Percentiles rank a stretch among this genome's conserved stretches.
Conservation (phyloP, 2,797 vertebrate species). For the Prunella strophiata region DNA sequence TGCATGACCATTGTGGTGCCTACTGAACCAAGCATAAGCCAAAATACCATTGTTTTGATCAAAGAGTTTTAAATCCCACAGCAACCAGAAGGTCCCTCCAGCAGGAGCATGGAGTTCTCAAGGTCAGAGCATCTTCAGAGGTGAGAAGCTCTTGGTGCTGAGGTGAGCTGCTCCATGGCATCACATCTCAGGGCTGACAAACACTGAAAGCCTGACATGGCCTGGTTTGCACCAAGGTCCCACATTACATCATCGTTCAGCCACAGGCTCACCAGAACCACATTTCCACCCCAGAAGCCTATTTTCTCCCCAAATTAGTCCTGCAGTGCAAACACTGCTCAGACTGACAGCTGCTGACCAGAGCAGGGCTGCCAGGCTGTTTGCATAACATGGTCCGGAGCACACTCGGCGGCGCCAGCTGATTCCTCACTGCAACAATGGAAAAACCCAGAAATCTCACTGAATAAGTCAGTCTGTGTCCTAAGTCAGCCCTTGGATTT, state of each 20-base stretch:
- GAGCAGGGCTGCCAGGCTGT: neutral
- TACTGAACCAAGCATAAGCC: neutral
- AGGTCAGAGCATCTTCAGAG: neutral
- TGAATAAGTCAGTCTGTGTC: constrained; percentile 65
- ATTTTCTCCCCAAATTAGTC: neutral
- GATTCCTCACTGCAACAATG: constrained; percentile 67
- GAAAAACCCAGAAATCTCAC: constrained; percentile 65
- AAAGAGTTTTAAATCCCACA: neutral
- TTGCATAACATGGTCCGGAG: neutral
- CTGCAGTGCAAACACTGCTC: neutral
- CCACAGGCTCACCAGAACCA: neutral
- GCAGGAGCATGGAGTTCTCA: neutral
- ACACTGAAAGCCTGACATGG: neutral
- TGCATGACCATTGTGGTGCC: no score
- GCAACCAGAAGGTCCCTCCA: neutral
- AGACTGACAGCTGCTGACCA: constrained; percentile 16
- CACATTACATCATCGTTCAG: neutral
- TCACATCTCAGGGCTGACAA: neutral
- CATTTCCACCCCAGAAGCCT: neutral
- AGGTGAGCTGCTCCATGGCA: neutral
- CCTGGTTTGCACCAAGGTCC: neutral
- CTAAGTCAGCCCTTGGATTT: constrained; percentile 70
- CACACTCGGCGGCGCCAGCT: neutral
- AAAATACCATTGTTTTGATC: neutral
- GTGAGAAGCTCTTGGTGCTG: neutral